Evolutionary conservation across 2,797 vertebrate species (phyloP).

Genomic region (Intellagama lesueurii): DNA sequence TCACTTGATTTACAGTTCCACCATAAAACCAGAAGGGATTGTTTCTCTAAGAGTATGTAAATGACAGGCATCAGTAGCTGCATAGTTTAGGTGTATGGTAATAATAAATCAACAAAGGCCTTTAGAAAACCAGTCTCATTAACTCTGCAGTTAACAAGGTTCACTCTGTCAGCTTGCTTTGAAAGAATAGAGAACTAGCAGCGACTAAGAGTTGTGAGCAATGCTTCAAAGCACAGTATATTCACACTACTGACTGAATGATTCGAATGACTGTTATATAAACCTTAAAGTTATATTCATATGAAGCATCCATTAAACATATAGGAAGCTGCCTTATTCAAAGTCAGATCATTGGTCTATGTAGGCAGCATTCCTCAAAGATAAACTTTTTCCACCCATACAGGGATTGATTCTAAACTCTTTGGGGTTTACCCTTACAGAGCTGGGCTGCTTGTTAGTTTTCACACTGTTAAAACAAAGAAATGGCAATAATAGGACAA

Average conservation of each 20-base stretch:
- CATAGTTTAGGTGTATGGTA: not conserved
- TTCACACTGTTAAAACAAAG: not conserved
- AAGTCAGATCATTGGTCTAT: not conserved
- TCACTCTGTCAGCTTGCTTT: not conserved
- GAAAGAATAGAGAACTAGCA: constrained; percentile 7
- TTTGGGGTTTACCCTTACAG: not conserved
- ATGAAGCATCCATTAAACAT: not conserved
- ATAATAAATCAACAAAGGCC: constrained; percentile 20
- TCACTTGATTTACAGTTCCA: not conserved
- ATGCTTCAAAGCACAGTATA: constrained; percentile 9
- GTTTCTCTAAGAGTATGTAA: constrained; percentile 20
- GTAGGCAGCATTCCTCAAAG: not conserved
- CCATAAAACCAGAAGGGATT: constrained; percentile 45
- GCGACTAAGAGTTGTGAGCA: fast-evolving
- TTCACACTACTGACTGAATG: not conserved
- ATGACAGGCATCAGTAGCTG: constrained; percentile 43
- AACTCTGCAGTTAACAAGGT: constrained; percentile 9
- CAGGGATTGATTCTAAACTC: not conserved
- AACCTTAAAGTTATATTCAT: not conserved
- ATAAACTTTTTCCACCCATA: not conserved
- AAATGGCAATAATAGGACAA: not conserved
- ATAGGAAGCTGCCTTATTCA: not conserved
- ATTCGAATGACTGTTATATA: not conserved
- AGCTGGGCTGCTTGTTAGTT: not conserved
- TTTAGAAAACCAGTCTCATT: constrained; percentile 29